These are phyloP conservation scores for Athripsodes cinereus DNA, from an alignment of 2,888 invertebrate species.

Conservation along the genomic window DNA sequence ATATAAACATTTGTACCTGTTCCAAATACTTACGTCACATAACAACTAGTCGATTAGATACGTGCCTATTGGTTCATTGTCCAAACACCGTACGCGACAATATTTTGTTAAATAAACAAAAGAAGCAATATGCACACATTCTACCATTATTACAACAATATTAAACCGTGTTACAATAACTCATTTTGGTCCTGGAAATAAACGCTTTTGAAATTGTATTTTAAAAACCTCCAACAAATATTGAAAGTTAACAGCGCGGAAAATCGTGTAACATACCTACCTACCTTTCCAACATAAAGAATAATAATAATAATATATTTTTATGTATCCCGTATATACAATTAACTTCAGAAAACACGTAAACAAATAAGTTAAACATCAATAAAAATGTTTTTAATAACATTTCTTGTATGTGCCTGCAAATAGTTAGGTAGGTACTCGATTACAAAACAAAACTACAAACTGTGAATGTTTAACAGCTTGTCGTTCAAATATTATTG, in stretches of 20 bases:
- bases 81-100: neutral
- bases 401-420: neutral
- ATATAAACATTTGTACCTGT: neutral
- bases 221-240: slow-evolving; percentile 1
- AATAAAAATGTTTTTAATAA: slow-evolving; percentile 9
- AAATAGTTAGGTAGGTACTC: slow-evolving; percentile 6
- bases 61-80: neutral
- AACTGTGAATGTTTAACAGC: slow-evolving; percentile 19
- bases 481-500: neutral
- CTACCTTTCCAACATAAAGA: neutral
- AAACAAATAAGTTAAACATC: slow-evolving; percentile 14
- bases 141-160: neutral
- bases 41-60: neutral
- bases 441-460: slow-evolving; percentile 21
- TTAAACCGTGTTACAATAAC: neutral
- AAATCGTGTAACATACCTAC: slow-evolving; percentile 7
- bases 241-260: slow-evolving; percentile 12
- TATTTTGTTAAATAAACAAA: neutral
- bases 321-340: neutral
- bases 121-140: neutral
- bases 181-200: neutral
- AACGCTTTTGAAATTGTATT: neutral
- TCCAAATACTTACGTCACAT: neutral
- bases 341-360: slow-evolving; percentile 6
- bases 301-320: neutral